Evolutionary conservation across 2,888 invertebrate species (phyloP), one percentile per base, ranked within the genome.

Genomic region (Dicyrtomina minuta): DNA sequence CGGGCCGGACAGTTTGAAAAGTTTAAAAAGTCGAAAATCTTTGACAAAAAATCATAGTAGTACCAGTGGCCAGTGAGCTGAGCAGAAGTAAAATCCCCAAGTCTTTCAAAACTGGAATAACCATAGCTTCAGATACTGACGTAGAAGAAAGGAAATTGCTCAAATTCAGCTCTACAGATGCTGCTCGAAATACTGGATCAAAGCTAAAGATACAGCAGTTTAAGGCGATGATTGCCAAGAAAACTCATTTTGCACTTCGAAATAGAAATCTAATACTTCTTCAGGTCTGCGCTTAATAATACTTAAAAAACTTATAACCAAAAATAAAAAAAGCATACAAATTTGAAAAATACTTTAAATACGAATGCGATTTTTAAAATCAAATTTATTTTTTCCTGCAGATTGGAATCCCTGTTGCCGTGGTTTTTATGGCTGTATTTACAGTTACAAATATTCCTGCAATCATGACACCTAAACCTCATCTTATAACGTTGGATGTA

Each of bases 341-440:
- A n/a, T 51, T n/a, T 17, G 13, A 13, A n/a, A 51, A 8, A n/a
- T n/a, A 51, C 17, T 20, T 51, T 51, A 8, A n/a, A n/a, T n/a
- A n/a, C n/a, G n/a, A n/a, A n/a, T n/a, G n/a, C n/a, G n/a, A n/a
- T n/a, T n/a, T 17, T 15, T 22, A 12, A 15, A 22, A 8, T 15
- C 2, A 55, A 6, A 13, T 55, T 15, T 3, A 5, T n/a, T 55
- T 55, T 22, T 22, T 12, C 8, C 8, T 90, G 67, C 90, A 91
- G 82, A 83, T 90, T 27, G 72, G 87, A 1, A 86, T 92, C 65
- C 91, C 93, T 0, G 82, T 90, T 0, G 72, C 88, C 67, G 89
- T 86, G 83, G 85, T 86, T 77, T 83, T 84, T 17, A 80, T 88
- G 51, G 86, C 89, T 0, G 85, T 91, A n/a, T 79, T 89, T 3